Percentiles rank a stretch among this genome's conserved stretches.
These are phyloP conservation scores for Syngnathus typhle DNA, from an alignment of 2,113 vertebrate genomes.

Conservation along the genomic window DNA sequence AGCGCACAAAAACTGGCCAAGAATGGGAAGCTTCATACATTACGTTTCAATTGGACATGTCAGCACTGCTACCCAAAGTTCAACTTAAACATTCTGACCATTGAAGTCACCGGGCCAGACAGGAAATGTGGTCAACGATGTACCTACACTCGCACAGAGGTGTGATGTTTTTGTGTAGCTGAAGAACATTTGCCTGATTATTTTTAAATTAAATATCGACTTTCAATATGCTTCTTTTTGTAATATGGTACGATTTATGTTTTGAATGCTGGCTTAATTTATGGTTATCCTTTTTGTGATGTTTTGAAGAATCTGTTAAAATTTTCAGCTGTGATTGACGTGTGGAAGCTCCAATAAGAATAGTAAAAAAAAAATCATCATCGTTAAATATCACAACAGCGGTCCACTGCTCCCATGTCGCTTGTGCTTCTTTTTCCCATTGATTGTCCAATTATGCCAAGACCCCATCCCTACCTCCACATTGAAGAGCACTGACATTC, in stretches of 20 bases:
- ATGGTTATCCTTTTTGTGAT: no score
- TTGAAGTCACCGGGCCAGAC: not conserved
- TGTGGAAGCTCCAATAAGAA: not conserved
- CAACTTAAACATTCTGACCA: not conserved
- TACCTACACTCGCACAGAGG: not conserved
- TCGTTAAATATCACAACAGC: not conserved
- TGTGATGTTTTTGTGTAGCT: not conserved
- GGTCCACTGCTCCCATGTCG: slow-evolving; percentile 14
- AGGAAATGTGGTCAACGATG: not conserved
- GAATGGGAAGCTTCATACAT: slow-evolving; percentile 14
- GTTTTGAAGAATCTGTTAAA: no score
- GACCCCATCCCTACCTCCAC: slow-evolving; percentile 7
- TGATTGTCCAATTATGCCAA: slow-evolving; percentile 21
- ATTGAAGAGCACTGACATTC: slow-evolving; percentile 46
- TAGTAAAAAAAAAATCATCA: not conserved
- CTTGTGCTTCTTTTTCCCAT: slow-evolving; percentile 17
- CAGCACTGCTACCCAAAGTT: slow-evolving; percentile 11
- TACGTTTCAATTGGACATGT: slow-evolving; percentile 30
- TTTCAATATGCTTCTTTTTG: no score
- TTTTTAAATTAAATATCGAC: no score
- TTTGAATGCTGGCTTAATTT: no score
- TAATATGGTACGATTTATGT: no score
- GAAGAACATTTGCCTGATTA: not conserved
- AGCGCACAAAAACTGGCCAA: slow-evolving; percentile 35
- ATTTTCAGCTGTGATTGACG: no score